These are phyloP conservation scores for Conchocele bisecta DNA, from an alignment of 2,888 invertebrate species.

Conservation along the genomic window DNA sequence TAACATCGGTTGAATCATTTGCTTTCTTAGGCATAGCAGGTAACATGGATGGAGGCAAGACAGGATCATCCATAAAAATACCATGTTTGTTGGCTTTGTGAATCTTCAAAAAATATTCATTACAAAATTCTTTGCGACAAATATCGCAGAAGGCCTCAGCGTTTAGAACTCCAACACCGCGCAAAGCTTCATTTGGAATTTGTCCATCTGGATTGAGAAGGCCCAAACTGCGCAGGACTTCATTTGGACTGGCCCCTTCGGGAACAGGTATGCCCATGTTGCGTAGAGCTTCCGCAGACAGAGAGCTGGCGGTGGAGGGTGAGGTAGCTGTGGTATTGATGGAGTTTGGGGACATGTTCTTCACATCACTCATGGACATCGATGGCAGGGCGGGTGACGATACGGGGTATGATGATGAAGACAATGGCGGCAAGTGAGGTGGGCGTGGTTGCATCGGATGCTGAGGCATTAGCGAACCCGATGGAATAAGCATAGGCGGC, in stretches of 20 bases:
- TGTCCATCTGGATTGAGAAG: slow-evolving; percentile 53
- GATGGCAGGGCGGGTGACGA: slow-evolving; percentile 49
- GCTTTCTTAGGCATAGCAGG: slow-evolving; percentile 55
- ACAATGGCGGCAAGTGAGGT: slow-evolving; percentile 67
- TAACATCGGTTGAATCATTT: slow-evolving; percentile 61
- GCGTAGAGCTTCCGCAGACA: slow-evolving; percentile 50
- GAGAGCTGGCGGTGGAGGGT: slow-evolving; percentile 54
- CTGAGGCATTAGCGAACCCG: slow-evolving; percentile 69
- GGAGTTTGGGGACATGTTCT: slow-evolving; percentile 48
- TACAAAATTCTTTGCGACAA: slow-evolving; percentile 87
- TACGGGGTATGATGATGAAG: slow-evolving; percentile 71
- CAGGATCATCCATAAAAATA: slow-evolving; percentile 68
- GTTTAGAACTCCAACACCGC: slow-evolving; percentile 72
- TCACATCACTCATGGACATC: slow-evolving; percentile 41
- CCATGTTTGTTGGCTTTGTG: slow-evolving; percentile 82
- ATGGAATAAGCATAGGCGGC: slow-evolving; percentile 79
- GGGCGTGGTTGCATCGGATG: slow-evolving; percentile 68
- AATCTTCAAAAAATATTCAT: slow-evolving; percentile 80
- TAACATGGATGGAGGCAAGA: slow-evolving; percentile 53
- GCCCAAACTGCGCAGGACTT: slow-evolving; percentile 54
- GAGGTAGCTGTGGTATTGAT: slow-evolving; percentile 56
- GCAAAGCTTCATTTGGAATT: slow-evolving; percentile 59
- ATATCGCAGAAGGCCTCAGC: slow-evolving; percentile 96
- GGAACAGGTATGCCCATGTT: slow-evolving; percentile 58
- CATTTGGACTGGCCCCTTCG: slow-evolving; percentile 55